phyloP scores from a whole-genome alignment of 2,113 vertebrate species.

The Lycocorax pyrrhopterus region DNA sequence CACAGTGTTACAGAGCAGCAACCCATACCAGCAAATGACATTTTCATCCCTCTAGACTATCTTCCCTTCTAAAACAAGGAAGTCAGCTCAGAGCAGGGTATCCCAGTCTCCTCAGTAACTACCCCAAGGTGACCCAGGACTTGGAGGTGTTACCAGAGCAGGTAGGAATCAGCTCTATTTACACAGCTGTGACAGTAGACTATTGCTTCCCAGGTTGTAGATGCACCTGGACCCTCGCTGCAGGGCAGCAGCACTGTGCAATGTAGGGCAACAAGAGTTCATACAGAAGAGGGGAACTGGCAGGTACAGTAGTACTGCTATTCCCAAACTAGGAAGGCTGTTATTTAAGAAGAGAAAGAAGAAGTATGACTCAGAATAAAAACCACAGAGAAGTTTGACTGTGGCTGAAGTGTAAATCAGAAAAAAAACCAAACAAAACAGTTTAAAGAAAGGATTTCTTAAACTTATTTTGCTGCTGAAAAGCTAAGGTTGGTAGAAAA shows the following conservation, averaged over 20 bases:
- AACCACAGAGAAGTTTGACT: not conserved
- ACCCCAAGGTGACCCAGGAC: not conserved
- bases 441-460: not conserved
- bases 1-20: not conserved
- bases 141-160: not conserved
- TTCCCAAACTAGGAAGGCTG: not conserved
- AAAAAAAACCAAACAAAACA: not conserved
- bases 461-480: not conserved
- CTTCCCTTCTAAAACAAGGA: not conserved
- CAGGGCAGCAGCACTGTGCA: not conserved
- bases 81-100: not conserved
- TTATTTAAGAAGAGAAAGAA: not conserved
- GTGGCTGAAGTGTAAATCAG: not conserved
- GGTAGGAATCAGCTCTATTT: not conserved
- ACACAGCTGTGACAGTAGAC: not conserved
- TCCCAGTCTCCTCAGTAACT: not conserved
- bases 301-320: not conserved
- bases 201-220: not conserved
- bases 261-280: not conserved
- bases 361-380: constrained; percentile 20
- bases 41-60: not conserved
- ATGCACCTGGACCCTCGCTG: not conserved
- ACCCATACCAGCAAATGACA: not conserved
- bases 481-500: not conserved
- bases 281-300: not conserved